phyloP scores from a whole-genome alignment of 37 sponge, comb jelly and placozoan species.

The Amphimedon queenslandica region DNA sequence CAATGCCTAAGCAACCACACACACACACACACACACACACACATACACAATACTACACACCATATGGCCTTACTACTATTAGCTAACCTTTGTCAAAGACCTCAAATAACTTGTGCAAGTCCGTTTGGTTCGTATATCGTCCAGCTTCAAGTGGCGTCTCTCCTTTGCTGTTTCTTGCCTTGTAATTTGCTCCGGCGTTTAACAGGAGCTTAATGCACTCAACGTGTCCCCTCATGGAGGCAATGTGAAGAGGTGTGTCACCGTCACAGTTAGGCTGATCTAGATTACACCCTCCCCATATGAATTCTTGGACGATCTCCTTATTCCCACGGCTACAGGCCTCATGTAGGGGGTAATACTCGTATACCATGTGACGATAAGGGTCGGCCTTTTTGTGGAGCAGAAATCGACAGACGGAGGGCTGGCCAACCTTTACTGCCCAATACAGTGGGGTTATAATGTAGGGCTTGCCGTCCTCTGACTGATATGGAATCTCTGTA shows the following conservation, averaged over 20 bases:
- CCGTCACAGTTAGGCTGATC: slow-evolving; percentile 25
- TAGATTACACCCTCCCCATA: slow-evolving; percentile 21
- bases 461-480: slow-evolving; percentile 49
- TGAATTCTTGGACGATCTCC: slow-evolving; percentile 31
- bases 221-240: slow-evolving; percentile 49
- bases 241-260: slow-evolving; percentile 56
- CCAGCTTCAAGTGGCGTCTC: slow-evolving; percentile 43
- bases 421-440: slow-evolving; percentile 32
- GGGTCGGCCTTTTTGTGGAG: slow-evolving; percentile 34
- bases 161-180: slow-evolving; percentile 15
- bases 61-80: background rate
- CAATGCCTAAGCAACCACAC: background rate
- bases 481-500: slow-evolving; percentile 19
- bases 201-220: slow-evolving; percentile 36
- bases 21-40: slow-evolving; percentile 7
- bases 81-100: slow-evolving; percentile 15
- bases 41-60: slow-evolving; percentile 13
- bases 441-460: slow-evolving; percentile 47
- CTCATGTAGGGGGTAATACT: slow-evolving; percentile 58
- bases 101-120: slow-evolving; percentile 29
- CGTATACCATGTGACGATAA: slow-evolving; percentile 33
- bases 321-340: slow-evolving; percentile 42
- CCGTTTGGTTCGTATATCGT: slow-evolving; percentile 28
- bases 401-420: slow-evolving; percentile 28
- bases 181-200: slow-evolving; percentile 19